Base-by-base conservation (phyloP, 2,113 vertebrate genomes). In the Phaethon lepturus region DNA sequence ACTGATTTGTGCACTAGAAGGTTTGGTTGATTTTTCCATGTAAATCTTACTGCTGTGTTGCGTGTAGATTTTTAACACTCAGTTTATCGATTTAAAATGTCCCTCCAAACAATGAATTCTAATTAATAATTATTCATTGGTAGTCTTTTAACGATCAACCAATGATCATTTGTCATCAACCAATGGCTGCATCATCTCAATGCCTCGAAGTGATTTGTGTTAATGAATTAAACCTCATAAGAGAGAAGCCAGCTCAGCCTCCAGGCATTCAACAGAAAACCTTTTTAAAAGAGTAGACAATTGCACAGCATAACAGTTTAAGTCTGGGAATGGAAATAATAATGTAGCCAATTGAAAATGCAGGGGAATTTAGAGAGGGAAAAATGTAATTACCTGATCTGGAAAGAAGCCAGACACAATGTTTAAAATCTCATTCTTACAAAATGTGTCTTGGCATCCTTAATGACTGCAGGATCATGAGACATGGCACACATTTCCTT, bases 341-440 rank as follows among this genome's bases (percentile, higher is more conserved):
- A 90, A 73, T 0, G 0, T 19, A 60, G 35, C 40, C 76, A 78
- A 80, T 28, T 81, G 91, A 86, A 77, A 72, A 47, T 72, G 66
- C 44, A 56, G 62, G 49, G 80, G 90, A 88, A 55, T 92, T 95
- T 17, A 64, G 47, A 59, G 72, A 74, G 64, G 64, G 38, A 64
- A 72, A 90, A 91, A 86, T 74, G 38, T 91, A 81, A 95, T 95
- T 87, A 84, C 64, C 60, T 92, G 68, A 47, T 49, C 60, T 95
- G 94, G 86, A 94, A 81, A 72, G 60, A 33, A n/a, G 68, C 73
- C 94, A 95, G 76, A 29, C 13, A 22, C 22, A 16, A 24, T 25
- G 60, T 67, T 95, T 93, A 91, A 93, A 74, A 68, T 53, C 82
- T 86, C 6, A 0, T 77, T 80, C 44, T 74, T 67, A 26, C 2